These are phyloP conservation scores for Gymnopithys bicolor DNA, from an alignment of 2,797 vertebrate species.

Conservation along the genomic window DNA sequence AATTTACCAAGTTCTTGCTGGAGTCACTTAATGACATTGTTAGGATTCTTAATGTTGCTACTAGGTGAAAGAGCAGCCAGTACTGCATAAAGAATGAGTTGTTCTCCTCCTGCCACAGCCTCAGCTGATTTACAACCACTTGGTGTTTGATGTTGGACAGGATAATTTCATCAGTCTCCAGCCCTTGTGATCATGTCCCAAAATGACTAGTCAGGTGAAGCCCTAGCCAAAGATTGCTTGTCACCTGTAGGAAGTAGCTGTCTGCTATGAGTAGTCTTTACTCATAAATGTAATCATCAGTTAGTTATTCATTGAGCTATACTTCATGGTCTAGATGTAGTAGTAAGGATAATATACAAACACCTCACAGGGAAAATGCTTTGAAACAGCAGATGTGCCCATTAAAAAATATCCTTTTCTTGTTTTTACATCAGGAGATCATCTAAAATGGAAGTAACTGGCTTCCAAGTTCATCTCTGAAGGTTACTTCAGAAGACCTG, in stretches of 20 bases:
- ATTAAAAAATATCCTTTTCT: background rate
- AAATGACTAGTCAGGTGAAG: slow-evolving; percentile 88
- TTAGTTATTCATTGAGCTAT: slow-evolving; percentile 82
- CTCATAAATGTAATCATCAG: slow-evolving; percentile 83
- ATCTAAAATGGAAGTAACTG: background rate
- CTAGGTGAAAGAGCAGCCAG: slow-evolving; percentile 76
- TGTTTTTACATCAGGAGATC: background rate
- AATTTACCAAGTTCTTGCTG: slow-evolving; percentile 60
- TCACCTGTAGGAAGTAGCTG: slow-evolving; percentile 85
- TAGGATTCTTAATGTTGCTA: slow-evolving; percentile 79
- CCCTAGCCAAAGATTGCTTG: slow-evolving; percentile 84
- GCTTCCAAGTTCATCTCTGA: slow-evolving; percentile 40
- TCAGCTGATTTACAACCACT: slow-evolving; percentile 92
- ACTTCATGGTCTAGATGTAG: slow-evolving; percentile 71
- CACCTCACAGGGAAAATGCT: slow-evolving; percentile 56
- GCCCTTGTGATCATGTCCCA: slow-evolving; percentile 91
- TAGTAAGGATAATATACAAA: slow-evolving; percentile 66
- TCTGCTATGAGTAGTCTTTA: slow-evolving; percentile 79
- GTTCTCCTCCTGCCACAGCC: slow-evolving; percentile 82
- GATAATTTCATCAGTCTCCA: slow-evolving; percentile 90
- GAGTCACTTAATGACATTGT: slow-evolving; percentile 85
- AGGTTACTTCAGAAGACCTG: slow-evolving; percentile 29
- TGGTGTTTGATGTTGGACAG: slow-evolving; percentile 93
- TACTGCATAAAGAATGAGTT: slow-evolving; percentile 83
- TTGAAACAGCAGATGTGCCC: slow-evolving; percentile 53